Evolutionary conservation across 2,797 vertebrate genomes (phyloP), one percentile per base, ranked within the genome.

Genomic region (Alectoris magna): DNA sequence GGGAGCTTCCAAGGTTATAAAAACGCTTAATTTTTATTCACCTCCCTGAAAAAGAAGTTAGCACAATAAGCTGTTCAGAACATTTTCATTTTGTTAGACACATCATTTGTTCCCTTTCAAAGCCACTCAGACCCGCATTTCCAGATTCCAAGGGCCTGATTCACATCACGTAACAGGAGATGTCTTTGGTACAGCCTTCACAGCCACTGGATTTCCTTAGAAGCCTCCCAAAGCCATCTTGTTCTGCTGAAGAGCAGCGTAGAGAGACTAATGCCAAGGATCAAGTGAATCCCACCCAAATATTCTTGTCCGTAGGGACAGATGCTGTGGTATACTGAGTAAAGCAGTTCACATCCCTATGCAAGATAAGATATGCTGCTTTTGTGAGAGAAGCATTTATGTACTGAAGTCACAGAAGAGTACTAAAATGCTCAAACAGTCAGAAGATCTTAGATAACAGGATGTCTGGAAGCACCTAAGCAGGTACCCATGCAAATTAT

Each of bases 51-150:
- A 81, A 85, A 89, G 60, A 82, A 79, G 44, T 48, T 66, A 83
- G 60, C 0, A 1, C 71, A 87, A 7, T 31, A 56, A 90, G 24
- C 41, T 84, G 51, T 90, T 76, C 84, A 74, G 64, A 90, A 70
- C 64, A 64, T 86, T 86, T 91, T 92, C 39, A 41, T 86, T 91
- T 73, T 83, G 66, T 81, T 92, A 67, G 70, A 53, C 76, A 49
- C 23, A 58, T 67, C 58, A 43, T 87, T 96, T 91, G 72, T 77
- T 94, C 62, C 58, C 66, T 88, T 84, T 87, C 64, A 88, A 83
- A 87, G 74, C 22, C 38, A 17, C 38, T 46, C 53, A 29, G 53
- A 87, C 26, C 36, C 66, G 18, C 4, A 0, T 74, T 94, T 87
- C 82, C 79, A 89, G 69, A 64, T 68, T 90, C 71, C 84, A 84